Evolutionary conservation across 2,797 vertebrate genomes (phyloP).

Genomic region (Cheirogaleus major): DNA sequence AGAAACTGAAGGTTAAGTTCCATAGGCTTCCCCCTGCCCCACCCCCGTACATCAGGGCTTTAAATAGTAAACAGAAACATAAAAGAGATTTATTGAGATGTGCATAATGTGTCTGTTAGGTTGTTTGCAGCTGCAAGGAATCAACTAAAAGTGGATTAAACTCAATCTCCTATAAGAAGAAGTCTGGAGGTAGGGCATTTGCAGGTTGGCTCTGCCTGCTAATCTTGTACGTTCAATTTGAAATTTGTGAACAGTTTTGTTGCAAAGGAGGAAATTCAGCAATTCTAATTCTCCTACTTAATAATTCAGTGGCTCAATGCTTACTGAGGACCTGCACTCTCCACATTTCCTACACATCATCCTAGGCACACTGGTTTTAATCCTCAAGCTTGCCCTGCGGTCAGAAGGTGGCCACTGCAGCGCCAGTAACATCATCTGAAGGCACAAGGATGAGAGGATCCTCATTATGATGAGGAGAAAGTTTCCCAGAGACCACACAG

Average conservation of each 20-base stretch:
- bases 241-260: neutral
- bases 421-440: neutral
- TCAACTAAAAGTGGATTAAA: conserved; percentile 18
- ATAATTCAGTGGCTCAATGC: neutral
- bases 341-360: neutral
- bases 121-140: neutral
- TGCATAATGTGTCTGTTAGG: neutral
- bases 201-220: neutral
- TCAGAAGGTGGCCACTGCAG: neutral
- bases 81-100: neutral
- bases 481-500: neutral
- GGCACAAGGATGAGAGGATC: neutral
- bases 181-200: neutral
- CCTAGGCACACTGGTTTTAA: neutral
- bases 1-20: conserved; percentile 3
- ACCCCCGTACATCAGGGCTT: neutral
- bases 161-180: neutral
- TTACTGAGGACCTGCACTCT: neutral
- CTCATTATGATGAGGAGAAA: neutral
- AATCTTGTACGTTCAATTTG: neutral
- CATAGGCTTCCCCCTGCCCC: neutral
- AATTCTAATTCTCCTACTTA: neutral
- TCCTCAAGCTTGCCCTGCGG: neutral
- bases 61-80: conserved; percentile 10
- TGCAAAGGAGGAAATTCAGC: neutral